Evolutionary conservation across 2,888 invertebrate genomes (phyloP).

Genomic region (Macroteleia sp.): DNA sequence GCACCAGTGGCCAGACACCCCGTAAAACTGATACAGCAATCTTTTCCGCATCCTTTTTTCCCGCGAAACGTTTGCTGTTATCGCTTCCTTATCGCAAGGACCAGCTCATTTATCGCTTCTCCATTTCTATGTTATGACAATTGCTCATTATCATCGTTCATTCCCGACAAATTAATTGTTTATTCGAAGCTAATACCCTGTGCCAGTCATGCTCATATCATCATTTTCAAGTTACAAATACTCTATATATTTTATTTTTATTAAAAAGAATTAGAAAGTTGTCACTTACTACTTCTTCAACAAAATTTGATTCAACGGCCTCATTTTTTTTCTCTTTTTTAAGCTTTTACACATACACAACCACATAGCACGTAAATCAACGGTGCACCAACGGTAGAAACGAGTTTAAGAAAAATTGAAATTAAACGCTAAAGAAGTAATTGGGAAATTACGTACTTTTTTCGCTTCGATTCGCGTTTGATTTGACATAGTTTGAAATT

Average conservation of each 20-base stretch:
- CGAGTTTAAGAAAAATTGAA: too few species aligned
- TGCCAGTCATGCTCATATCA: not conserved
- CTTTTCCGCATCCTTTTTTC: slow-evolving; percentile 41
- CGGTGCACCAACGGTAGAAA: slow-evolving; percentile 6
- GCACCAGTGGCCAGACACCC: slow-evolving; percentile 35
- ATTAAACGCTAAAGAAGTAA: too few species aligned
- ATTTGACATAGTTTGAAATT: too few species aligned
- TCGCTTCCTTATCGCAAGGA: slow-evolving; percentile 46
- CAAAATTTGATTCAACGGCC: too few species aligned
- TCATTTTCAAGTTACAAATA: not conserved
- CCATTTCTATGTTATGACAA: slow-evolving; percentile 21
- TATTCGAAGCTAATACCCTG: slow-evolving; percentile 9
- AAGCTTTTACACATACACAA: slow-evolving; percentile 24
- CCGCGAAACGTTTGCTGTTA: slow-evolving; percentile 18
- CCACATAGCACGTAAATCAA: slow-evolving; percentile 29
- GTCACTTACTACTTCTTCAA: slow-evolving; percentile 31
- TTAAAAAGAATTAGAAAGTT: slow-evolving; percentile 6
- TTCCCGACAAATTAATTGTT: slow-evolving; percentile 4
- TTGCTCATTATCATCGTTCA: slow-evolving; percentile 3
- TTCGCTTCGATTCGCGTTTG: too few species aligned
- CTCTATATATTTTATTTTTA: not conserved
- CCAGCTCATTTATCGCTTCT: slow-evolving; percentile 21
- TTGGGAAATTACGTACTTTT: too few species aligned
- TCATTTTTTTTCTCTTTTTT: not conserved
- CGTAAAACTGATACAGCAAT: slow-evolving; percentile 48